Conservation (phyloP, 2,797 vertebrate genomes). For the Lagocephalus sceleratus region DNA sequence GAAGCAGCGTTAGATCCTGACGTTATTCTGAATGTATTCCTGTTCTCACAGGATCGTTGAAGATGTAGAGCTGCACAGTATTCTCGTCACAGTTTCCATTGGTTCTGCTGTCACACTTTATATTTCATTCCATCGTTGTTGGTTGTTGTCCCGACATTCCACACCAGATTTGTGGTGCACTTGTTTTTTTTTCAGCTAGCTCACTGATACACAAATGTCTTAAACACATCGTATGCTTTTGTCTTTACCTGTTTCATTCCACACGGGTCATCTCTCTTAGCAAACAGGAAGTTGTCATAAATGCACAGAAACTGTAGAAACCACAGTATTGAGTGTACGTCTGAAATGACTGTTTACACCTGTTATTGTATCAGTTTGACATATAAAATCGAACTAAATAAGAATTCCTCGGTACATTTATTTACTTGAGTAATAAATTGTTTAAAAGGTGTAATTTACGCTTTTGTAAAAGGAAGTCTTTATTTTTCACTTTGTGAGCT, state of each 20-base stretch:
- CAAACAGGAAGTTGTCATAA: conserved; percentile 1
- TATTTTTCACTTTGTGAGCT: neutral
- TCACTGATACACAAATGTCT: conserved; percentile 1
- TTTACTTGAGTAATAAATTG: neutral
- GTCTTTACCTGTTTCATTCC: neutral
- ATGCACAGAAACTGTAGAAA: neutral
- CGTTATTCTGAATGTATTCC: conserved; percentile 55
- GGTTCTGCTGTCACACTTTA: neutral
- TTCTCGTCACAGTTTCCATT: conserved; percentile 21
- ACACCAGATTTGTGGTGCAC: neutral
- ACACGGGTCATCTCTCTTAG: conserved; percentile 1
- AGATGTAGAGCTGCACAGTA: conserved; percentile 31
- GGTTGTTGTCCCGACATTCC: conserved; percentile 17
- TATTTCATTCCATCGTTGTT: neutral
- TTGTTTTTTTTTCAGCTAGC: no score
- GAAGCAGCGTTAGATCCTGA: conserved; percentile 22
- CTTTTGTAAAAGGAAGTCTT: neutral
- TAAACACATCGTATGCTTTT: neutral
- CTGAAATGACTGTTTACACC: conserved; percentile 19
- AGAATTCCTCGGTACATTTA: neutral
- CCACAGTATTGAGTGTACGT: conserved; percentile 3
- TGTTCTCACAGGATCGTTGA: conserved; percentile 48
- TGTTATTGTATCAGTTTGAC: conserved; percentile 5
- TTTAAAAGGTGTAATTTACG: neutral
- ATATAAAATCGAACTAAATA: neutral